A percentile compares a stretch with the other conserved stretches of the same genome.
Evolutionary conservation across 2,113 vertebrate genomes (phyloP).

Genomic region (Tenrec ecaudatus): DNA sequence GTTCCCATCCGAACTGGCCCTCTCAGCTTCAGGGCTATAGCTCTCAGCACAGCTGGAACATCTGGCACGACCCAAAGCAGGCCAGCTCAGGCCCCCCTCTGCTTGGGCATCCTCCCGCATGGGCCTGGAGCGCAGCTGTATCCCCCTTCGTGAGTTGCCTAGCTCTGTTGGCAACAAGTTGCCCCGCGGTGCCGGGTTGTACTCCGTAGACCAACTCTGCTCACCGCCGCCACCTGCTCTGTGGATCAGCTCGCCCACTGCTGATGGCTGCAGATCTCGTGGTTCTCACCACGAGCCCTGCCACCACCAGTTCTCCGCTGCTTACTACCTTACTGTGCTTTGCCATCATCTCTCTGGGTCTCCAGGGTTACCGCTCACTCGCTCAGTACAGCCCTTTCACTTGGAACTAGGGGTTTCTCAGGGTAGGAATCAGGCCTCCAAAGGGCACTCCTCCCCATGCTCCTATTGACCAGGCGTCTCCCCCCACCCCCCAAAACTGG

Average conservation of each 20-base stretch:
- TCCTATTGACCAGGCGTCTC: not conserved
- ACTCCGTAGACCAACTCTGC: not conserved
- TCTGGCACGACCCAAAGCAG: not conserved
- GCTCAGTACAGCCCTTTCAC: not conserved
- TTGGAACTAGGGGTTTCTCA: not conserved
- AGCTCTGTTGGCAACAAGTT: not conserved
- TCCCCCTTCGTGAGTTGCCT: not conserved
- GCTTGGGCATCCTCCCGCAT: not conserved
- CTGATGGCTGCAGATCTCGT: not conserved
- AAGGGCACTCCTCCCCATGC: not conserved
- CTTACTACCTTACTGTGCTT: not conserved
- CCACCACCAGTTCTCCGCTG: not conserved
- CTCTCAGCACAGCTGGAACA: not conserved
- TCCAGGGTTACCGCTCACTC: not conserved
- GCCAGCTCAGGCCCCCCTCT: not conserved
- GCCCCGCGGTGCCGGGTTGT: not conserved
- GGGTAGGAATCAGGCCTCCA: not conserved
- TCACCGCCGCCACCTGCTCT: not conserved
- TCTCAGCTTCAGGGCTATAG: not conserved
- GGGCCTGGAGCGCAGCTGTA: not conserved
- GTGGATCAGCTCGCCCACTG: not conserved
- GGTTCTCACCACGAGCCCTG: not conserved
- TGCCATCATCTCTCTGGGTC: not conserved
- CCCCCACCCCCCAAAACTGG: too few relatives aligned
- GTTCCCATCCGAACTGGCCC: not conserved